Conservation (phyloP, 2,888 invertebrate genomes). For the Pteria penguin region DNA sequence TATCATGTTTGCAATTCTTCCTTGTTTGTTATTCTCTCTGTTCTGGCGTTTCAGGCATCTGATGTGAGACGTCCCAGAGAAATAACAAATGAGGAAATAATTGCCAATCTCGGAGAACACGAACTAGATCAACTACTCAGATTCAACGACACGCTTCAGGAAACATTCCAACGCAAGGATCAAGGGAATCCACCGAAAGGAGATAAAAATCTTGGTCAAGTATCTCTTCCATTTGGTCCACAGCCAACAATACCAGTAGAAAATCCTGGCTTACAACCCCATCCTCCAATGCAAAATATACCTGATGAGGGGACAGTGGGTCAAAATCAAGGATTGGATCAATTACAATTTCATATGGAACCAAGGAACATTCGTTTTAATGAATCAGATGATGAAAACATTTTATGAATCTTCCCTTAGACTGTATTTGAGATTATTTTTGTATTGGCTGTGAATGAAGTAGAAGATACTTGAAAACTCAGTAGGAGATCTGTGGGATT, state of each 20-base stretch:
- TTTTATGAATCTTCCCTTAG: no score
- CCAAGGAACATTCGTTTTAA: not conserved
- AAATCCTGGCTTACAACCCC: not conserved
- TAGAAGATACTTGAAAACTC: no score
- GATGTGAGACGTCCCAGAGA: constrained; percentile 47
- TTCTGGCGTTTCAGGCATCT: constrained; percentile 57
- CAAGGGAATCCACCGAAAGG: not conserved
- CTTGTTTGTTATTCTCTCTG: constrained; percentile 50
- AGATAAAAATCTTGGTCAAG: constrained; percentile 7
- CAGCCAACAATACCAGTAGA: not conserved
- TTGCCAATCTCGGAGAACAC: constrained; percentile 51
- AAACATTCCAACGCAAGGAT: not conserved
- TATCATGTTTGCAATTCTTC: no score
- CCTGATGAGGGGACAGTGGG: not conserved
- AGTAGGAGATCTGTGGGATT: no score
- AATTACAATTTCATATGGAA: constrained; percentile 1
- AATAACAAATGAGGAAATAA: constrained; percentile 32
- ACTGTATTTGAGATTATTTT: no score
- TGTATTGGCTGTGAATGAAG: no score
- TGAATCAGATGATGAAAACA: not conserved
- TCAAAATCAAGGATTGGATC: not conserved
- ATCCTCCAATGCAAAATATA: not conserved
- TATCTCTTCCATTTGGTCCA: constrained; percentile 15
- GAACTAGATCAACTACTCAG: constrained; percentile 57
- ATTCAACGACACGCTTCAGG: constrained; percentile 61